Evolutionary conservation across 2,113 vertebrate genomes (phyloP).

Genomic region (Andinoacara biseriatus): DNA sequence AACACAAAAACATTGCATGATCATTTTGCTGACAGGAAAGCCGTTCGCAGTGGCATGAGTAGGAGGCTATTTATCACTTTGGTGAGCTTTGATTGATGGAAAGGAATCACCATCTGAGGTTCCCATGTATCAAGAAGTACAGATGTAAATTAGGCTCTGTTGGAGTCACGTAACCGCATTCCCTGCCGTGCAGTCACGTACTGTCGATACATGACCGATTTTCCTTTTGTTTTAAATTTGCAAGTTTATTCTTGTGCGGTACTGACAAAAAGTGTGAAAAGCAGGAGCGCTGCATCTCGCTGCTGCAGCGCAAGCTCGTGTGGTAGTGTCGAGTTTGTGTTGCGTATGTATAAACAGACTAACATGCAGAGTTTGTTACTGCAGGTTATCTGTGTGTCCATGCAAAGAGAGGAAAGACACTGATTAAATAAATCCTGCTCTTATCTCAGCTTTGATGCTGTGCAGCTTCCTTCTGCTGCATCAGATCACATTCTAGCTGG

Average conservation of each 20-base stretch:
- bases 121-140: slow-evolving; percentile 49
- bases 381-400: slow-evolving; percentile 34
- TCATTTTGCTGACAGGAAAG: neutral
- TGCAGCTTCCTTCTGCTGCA: slow-evolving; percentile 7
- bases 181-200: slow-evolving; percentile 3
- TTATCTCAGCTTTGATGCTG: slow-evolving; percentile 38
- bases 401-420: slow-evolving; percentile 36
- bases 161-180: slow-evolving; percentile 54
- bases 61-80: slow-evolving; percentile 11
- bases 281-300: slow-evolving; percentile 29
- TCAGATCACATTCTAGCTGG: neutral
- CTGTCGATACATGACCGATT: slow-evolving; percentile 25
- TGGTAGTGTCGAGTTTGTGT: neutral
- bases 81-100: slow-evolving; percentile 47
- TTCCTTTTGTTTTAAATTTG: slow-evolving; percentile 33
- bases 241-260: slow-evolving; percentile 61
- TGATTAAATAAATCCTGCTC: slow-evolving; percentile 48
- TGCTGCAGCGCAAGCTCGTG: neutral
- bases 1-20: neutral
- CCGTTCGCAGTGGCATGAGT: neutral
- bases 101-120: slow-evolving; percentile 26
- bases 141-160: slow-evolving; percentile 16
- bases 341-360: neutral
- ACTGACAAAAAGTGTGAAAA: slow-evolving; percentile 15
- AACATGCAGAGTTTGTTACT: neutral